Conservation (phyloP, 1,140 invertebrate genomes). For the Sycobia sp. region DNA sequence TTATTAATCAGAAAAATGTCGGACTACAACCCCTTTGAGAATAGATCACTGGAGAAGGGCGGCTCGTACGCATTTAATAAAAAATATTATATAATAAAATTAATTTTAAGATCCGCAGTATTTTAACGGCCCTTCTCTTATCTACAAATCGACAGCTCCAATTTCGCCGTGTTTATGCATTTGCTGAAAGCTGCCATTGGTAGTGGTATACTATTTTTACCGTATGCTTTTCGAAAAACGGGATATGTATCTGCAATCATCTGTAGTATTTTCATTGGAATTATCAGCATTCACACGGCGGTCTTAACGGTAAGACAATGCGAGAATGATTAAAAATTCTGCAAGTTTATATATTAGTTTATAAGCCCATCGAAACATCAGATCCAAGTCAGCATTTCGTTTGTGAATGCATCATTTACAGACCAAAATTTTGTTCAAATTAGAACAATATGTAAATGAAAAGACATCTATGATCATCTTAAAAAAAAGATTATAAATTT, state of each 20-base stretch:
- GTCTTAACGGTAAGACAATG: constrained; percentile 54
- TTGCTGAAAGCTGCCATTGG: constrained; percentile 65
- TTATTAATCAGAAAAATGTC: not conserved
- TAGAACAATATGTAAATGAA: no score
- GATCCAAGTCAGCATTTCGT: no score
- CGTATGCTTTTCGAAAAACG: constrained; percentile 65
- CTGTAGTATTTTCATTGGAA: constrained; percentile 56
- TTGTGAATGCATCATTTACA: no score
- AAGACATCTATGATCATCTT: no score
- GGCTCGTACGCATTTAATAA: constrained; percentile 39
- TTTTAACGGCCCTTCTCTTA: not conserved
- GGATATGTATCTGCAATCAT: constrained; percentile 62
- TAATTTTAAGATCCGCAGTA: not conserved
- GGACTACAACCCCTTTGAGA: constrained; percentile 43
- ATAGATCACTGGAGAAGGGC: constrained; percentile 34
- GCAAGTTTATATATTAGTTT: no score
- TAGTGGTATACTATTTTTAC: constrained; percentile 68
- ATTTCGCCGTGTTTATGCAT: constrained; percentile 59
- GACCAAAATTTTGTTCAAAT: no score
- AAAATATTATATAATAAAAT: no score
- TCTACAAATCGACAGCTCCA: no score
- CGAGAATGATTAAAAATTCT: no score
- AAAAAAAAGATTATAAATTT: no score
- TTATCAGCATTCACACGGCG: constrained; percentile 61
- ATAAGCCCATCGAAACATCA: no score